Conservation (phyloP, 2,113 vertebrate genomes). For the Alosa alosa region DNA sequence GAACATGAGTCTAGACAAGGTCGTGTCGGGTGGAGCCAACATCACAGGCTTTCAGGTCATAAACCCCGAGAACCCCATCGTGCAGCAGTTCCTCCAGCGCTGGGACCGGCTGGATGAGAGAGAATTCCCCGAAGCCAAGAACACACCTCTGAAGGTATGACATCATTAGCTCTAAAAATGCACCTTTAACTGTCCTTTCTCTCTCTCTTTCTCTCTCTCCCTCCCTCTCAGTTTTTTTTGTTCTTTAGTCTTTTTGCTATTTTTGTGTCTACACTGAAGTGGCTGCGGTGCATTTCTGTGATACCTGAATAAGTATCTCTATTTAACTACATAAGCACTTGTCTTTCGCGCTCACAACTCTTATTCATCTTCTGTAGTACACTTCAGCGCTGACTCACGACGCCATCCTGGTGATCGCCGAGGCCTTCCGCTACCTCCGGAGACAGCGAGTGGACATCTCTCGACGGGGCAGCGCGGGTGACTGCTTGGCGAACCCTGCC, state of each 20-base stretch:
- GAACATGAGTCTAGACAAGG: slow-evolving; percentile 89
- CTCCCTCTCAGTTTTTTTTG: slow-evolving; percentile 23
- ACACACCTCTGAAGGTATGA: slow-evolving; percentile 90
- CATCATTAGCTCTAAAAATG: slow-evolving; percentile 62
- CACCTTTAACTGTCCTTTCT: background rate
- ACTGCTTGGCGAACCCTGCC: slow-evolving; percentile 95
- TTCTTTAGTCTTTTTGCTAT: background rate
- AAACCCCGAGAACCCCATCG: slow-evolving; percentile 90
- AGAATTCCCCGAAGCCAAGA: slow-evolving; percentile 96
- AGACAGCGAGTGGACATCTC: slow-evolving; percentile 93
- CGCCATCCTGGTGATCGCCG: slow-evolving; percentile 89
- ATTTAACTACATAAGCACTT: background rate
- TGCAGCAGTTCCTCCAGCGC: slow-evolving; percentile 96
- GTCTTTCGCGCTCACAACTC: background rate
- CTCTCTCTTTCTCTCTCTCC: slow-evolving; percentile 13
- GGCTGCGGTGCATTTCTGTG: background rate
- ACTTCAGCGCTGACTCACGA: slow-evolving; percentile 96
- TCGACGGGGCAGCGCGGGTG: slow-evolving; percentile 90
- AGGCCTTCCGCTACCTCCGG: slow-evolving; percentile 94
- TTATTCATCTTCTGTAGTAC: slow-evolving; percentile 73
- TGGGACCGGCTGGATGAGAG: slow-evolving; percentile 97
- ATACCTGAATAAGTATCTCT: background rate
- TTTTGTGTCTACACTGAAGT: background rate
- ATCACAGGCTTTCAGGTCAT: slow-evolving; percentile 97
- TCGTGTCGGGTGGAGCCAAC: slow-evolving; percentile 93